Evolutionary conservation across 2,797 vertebrate species (phyloP), one percentile per base, ranked within the genome.

Genomic region (Urosaurus nigricauda): DNA sequence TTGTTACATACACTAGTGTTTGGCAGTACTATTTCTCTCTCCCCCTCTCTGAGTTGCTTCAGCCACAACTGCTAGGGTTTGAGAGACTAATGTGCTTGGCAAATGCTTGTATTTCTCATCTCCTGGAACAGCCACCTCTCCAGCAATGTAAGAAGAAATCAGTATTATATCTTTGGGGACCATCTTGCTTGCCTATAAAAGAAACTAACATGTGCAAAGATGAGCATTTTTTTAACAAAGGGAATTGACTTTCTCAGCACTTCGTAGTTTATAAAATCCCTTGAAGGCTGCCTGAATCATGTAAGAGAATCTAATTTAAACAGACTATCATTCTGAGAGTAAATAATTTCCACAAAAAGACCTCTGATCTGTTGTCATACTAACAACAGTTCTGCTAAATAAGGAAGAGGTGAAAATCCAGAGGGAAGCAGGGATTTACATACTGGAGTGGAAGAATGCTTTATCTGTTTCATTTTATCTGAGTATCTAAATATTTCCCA

Each of bases 401-500:
- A 92, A 90, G 93, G 85, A 92, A 77, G 79, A 84, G 29, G 40
- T 68, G 90, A 70, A 60, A 90, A 92, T 56, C 83, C 89, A 53
- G 85, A 68, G 12, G 40, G 47, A 35, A n/a, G 35, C 47, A 73
- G 56, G 26, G 53, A 60, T 63, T 5, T 32, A 17, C 26, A 85
- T 11, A 71, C 89, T 89, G 85, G 79, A 91, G 74, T 17, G 53
- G 2, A 84, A 70, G n/a, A 86, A 63, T 0, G 79, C 73, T 26
- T 53, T 81, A 82, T 16, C 1, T 0, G 70, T 80, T 37, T 58
- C 87, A 73, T 74, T 88, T 85, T 91, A 95, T 95, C 92, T 83
- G 87, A 84, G 68, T 29, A 81, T 70, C 53, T 47, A 90, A 95
- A 91, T 92, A 89, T 71, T 93, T 93, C 92, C 88, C 85, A 93